Percentiles rank a stretch among this genome's conserved stretches.
Evolutionary conservation across 2,113 vertebrate species (phyloP).

Genomic region (Grantiella picta): DNA sequence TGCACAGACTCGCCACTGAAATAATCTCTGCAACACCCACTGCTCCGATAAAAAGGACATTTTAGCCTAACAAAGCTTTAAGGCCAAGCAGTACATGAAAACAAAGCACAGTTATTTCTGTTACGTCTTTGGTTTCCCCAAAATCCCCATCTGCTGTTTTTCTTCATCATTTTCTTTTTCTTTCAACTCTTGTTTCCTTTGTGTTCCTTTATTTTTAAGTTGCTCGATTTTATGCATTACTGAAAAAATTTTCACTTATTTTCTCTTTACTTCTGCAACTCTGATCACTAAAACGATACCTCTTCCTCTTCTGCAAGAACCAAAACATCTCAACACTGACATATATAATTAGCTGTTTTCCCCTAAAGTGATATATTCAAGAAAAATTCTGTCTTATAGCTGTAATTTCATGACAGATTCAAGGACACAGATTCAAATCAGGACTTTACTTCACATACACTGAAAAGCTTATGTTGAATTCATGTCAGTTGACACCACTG

Average conservation of each 20-base stretch:
- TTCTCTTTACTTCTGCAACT: constrained; percentile 4
- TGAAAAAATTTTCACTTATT: not conserved
- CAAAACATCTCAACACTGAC: not conserved
- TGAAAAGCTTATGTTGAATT: not conserved
- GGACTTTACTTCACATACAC: not conserved
- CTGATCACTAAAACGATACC: not conserved
- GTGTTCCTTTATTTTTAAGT: constrained; percentile 31
- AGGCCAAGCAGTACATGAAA: constrained; percentile 74
- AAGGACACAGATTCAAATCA: not conserved
- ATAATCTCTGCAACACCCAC: constrained; percentile 80
- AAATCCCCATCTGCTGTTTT: constrained; percentile 76
- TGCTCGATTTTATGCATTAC: constrained; percentile 1
- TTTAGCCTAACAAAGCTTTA: constrained; percentile 76
- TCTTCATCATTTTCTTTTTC: constrained; percentile 68
- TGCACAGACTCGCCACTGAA: constrained; percentile 73
- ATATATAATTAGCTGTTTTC: not conserved
- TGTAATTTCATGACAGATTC: not conserved
- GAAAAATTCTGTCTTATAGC: not conserved
- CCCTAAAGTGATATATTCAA: not conserved
- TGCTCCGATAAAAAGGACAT: constrained; percentile 73
- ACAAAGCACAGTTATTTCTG: constrained; percentile 71
- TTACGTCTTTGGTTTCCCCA: constrained; percentile 60
- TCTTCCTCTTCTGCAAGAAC: not conserved
- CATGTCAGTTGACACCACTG: not conserved
- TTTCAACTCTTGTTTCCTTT: constrained; percentile 46